Conservation (phyloP, 2,113 vertebrate species). For the Asarcornis scutulata region DNA sequence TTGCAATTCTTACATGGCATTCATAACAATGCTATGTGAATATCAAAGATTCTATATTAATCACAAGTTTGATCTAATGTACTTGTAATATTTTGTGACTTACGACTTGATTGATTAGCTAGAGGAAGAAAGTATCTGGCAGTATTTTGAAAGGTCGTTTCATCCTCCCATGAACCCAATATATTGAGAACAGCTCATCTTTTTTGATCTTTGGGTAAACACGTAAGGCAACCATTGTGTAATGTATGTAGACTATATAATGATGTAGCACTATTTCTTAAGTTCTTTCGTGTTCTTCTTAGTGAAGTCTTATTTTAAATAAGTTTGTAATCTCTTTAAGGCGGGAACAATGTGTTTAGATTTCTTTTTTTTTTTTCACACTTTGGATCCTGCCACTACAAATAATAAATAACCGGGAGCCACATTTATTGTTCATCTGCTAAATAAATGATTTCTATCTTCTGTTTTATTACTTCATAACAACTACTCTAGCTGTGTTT, state of each 20-base stretch:
- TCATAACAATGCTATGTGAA: neutral
- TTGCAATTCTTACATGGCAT: neutral
- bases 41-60: neutral
- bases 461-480: neutral
- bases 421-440: neutral
- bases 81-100: neutral
- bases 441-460: neutral
- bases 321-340: neutral
- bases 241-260: neutral
- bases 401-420: neutral
- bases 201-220: neutral
- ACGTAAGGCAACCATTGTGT: neutral
- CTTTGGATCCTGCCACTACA: neutral
- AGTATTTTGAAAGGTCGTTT: neutral
- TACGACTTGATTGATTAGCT: neutral
- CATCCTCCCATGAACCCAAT: accelerated
- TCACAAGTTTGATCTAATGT: neutral
- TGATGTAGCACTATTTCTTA: neutral
- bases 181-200: neutral
- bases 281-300: neutral
- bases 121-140: neutral
- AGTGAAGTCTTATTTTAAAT: neutral
- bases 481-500: neutral
- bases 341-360: neutral
- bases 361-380: neutral